Conservation (phyloP, 1,140 invertebrate genomes). For the Akabosia matsudoensis region DNA sequence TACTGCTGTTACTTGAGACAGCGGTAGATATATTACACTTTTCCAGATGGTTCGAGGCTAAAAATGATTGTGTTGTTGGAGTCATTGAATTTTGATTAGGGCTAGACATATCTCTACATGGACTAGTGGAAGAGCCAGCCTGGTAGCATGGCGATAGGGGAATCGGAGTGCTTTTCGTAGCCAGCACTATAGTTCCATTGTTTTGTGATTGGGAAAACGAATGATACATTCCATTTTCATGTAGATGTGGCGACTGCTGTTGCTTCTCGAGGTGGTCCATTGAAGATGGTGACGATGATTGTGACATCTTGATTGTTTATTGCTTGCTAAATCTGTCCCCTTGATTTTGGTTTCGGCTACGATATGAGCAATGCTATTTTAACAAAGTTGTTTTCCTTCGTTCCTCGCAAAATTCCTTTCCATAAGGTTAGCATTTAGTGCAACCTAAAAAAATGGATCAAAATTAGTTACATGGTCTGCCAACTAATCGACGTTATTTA, state of each 20-base stretch:
- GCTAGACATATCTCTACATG: too few relatives aligned
- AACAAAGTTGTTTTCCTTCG: too few relatives aligned
- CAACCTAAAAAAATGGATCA: too few relatives aligned
- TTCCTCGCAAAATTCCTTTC: too few relatives aligned
- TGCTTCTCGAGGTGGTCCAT: background rate
- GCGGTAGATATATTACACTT: background rate
- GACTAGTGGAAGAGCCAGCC: background rate
- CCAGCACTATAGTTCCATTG: background rate
- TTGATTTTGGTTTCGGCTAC: too few relatives aligned
- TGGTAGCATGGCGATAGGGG: background rate
- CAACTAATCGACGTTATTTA: too few relatives aligned
- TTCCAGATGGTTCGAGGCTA: background rate
- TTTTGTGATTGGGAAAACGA: background rate
- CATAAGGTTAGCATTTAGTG: too few relatives aligned
- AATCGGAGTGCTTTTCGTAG: background rate
- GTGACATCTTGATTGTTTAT: constrained; percentile 9
- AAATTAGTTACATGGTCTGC: too few relatives aligned
- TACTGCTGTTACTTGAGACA: background rate
- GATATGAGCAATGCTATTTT: too few relatives aligned
- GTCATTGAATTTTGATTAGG: too few relatives aligned
- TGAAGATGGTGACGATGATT: background rate
- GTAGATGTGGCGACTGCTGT: background rate
- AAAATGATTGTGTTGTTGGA: background rate
- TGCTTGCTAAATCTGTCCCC: background rate
- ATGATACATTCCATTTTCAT: background rate